A percentile compares a stretch with the other conserved stretches of the same genome.
Evolutionary conservation across 2,888 invertebrate genomes (phyloP).

Genomic region (Volucella inanis): DNA sequence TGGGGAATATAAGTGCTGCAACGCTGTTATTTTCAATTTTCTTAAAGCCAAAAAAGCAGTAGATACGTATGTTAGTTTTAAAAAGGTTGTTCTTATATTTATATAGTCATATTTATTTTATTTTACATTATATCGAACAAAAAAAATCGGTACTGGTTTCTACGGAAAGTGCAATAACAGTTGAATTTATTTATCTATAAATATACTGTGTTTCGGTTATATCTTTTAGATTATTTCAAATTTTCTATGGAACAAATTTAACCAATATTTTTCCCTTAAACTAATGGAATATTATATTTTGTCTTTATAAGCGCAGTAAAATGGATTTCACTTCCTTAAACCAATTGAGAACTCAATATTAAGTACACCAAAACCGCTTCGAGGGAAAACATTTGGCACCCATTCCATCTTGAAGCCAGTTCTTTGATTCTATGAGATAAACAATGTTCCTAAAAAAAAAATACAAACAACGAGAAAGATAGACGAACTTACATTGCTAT

Average conservation of each 20-base stretch:
- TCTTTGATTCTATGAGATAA: slow-evolving; percentile 82
- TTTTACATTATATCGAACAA: no score
- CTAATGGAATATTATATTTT: slow-evolving; percentile 61
- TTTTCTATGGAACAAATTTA: slow-evolving; percentile 26
- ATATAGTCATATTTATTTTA: no score
- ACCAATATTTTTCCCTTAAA: slow-evolving; percentile 29
- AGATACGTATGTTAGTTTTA: no score
- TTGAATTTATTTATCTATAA: no score
- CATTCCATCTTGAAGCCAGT: slow-evolving; percentile 89
- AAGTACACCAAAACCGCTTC: slow-evolving; percentile 88
- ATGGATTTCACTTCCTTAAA: slow-evolving; percentile 83
- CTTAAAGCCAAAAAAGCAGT: no score
- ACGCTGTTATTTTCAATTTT: no score
- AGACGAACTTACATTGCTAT: slow-evolving; percentile 70
- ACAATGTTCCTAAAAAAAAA: slow-evolving; percentile 4
- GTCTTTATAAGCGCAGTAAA: slow-evolving; percentile 1
- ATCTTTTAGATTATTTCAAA: neutral
- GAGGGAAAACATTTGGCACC: slow-evolving; percentile 89
- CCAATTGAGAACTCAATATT: slow-evolving; percentile 89
- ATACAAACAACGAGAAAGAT: slow-evolving; percentile 1
- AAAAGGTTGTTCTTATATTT: no score
- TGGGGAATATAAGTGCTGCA: no score
- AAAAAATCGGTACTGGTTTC: no score
- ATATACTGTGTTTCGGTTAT: no score
- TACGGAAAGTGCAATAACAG: no score